Evolutionary conservation across 2,797 vertebrate genomes (phyloP).

Genomic region (Brachyalestes nurse): DNA sequence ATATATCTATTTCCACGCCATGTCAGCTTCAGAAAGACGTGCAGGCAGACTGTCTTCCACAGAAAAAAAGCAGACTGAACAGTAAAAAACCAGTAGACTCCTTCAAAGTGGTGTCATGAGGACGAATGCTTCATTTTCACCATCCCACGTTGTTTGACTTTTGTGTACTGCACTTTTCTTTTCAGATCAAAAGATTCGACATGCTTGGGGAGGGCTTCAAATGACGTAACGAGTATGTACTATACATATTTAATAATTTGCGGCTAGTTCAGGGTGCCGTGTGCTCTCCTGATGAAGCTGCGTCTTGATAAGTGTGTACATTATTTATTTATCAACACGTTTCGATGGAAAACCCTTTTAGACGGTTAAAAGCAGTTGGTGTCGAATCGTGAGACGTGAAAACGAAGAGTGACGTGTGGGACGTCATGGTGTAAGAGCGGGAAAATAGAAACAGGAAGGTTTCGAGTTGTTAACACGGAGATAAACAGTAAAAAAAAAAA

Average conservation of each 20-base stretch:
- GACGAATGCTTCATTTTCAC: neutral
- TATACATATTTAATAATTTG: neutral
- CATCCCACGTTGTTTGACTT: constrained; percentile 41
- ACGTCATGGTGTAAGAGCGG: constrained; percentile 53
- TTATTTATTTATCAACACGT: neutral
- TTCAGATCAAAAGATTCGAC: constrained; percentile 67
- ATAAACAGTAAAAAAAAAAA: neutral
- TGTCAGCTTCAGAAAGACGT: neutral
- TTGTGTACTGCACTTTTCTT: neutral
- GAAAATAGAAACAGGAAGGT: constrained; percentile 61
- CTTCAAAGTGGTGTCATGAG: neutral
- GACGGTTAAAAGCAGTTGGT: neutral
- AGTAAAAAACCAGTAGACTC: no score
- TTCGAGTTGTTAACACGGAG: constrained; percentile 8
- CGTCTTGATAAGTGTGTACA: neutral
- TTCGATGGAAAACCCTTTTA: neutral
- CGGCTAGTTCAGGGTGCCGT: no score
- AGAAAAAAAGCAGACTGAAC: neutral
- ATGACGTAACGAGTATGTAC: neutral
- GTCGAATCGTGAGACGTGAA: constrained; percentile 64
- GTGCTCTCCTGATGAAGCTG: neutral
- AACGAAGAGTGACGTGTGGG: constrained; percentile 4
- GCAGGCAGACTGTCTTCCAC: neutral
- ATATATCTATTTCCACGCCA: neutral
- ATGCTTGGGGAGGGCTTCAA: constrained; percentile 17